Evolutionary conservation across 2,888 invertebrate genomes (phyloP).

Genomic region (Perizoma affinitatum): DNA sequence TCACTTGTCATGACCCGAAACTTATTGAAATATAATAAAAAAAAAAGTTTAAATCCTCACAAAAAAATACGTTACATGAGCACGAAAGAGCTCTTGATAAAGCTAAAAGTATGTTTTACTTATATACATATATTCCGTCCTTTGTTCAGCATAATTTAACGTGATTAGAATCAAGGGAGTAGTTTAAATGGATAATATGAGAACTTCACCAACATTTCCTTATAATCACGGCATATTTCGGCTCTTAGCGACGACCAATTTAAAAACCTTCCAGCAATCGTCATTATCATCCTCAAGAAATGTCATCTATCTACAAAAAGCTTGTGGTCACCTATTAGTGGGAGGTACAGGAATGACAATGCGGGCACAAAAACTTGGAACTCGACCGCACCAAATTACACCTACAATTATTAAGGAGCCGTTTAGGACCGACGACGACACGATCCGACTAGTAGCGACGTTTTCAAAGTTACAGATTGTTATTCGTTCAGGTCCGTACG

Average conservation of each 20-base stretch:
- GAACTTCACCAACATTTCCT: slow-evolving; percentile 2
- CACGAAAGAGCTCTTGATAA: no score
- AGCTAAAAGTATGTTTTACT: no score
- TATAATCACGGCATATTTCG: slow-evolving; percentile 19
- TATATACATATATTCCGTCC: no score
- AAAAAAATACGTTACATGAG: no score
- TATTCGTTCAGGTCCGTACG: no score
- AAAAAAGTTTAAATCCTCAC: no score
- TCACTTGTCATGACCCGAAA: no score
- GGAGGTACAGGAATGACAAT: slow-evolving; percentile 51
- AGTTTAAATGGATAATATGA: neutral
- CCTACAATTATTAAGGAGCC: slow-evolving; percentile 42
- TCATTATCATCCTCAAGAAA: slow-evolving; percentile 55
- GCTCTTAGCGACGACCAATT: slow-evolving; percentile 11
- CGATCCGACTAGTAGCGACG: neutral
- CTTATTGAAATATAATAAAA: no score
- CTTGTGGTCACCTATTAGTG: slow-evolving; percentile 55
- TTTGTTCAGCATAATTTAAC: no score
- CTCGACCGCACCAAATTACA: slow-evolving; percentile 61
- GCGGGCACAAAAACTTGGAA: slow-evolving; percentile 54
- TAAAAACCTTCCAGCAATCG: slow-evolving; percentile 16
- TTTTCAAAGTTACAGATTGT: no score
- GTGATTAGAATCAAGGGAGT: no score
- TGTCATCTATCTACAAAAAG: slow-evolving; percentile 66
- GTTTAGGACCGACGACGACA: slow-evolving; percentile 43